Evolutionary conservation across 2,888 invertebrate species (phyloP).

Genomic region (Crioceris asparagi): DNA sequence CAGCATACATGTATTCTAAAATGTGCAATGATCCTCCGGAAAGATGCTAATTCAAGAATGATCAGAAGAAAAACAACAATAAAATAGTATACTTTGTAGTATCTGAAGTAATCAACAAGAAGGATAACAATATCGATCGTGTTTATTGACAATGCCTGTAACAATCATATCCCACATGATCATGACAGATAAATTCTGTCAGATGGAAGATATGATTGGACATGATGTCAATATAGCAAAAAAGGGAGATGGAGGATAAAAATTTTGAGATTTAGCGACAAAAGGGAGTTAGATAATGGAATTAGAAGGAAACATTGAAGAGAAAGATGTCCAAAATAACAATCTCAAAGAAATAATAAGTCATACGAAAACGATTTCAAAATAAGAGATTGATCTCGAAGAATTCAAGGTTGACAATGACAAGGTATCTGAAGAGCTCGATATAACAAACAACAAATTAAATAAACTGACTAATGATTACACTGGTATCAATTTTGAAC

Average conservation of each 20-base stretch:
- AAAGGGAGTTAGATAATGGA: constrained; percentile 44
- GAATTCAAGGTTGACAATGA: constrained; percentile 37
- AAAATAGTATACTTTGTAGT: too few relatives aligned
- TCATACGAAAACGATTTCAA: constrained; percentile 25
- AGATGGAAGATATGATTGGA: too few relatives aligned
- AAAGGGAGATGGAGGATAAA: constrained; percentile 39
- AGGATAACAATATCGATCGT: too few relatives aligned
- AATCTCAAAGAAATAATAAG: constrained; percentile 36
- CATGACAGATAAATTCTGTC: too few relatives aligned
- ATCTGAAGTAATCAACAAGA: too few relatives aligned
- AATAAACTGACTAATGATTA: constrained; percentile 41
- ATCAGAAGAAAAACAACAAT: too few relatives aligned
- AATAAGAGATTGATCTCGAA: constrained; percentile 34
- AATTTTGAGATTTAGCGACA: constrained; percentile 38
- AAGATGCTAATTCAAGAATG: too few relatives aligned
- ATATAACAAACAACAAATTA: constrained; percentile 38
- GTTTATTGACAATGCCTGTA: too few relatives aligned
- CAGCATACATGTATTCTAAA: too few relatives aligned
- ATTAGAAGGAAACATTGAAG: constrained; percentile 37
- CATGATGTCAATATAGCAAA: too few relatives aligned
- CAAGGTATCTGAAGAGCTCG: constrained; percentile 42
- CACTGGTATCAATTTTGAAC: constrained; percentile 35
- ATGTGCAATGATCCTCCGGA: too few relatives aligned
- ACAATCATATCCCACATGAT: too few relatives aligned
- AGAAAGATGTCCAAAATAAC: constrained; percentile 41